These are phyloP conservation scores for Rhopilema esculentum DNA, from an alignment of 30 jellyfish, hydroid and myxozoan species.

Conservation along the genomic window DNA sequence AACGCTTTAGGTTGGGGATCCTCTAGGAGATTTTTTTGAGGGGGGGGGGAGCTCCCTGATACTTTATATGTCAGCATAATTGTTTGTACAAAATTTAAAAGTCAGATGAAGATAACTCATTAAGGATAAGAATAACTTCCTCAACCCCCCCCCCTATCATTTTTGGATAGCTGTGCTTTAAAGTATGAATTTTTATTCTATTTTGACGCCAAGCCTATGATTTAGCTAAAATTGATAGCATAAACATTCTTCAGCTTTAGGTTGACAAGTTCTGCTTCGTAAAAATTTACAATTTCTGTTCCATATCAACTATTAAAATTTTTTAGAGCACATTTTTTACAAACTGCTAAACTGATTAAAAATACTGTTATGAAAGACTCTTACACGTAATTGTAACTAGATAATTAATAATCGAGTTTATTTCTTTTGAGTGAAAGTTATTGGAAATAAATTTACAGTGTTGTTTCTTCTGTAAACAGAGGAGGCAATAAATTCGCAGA, in stretches of 20 bases:
- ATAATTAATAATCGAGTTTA: background rate
- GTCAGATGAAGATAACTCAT: background rate
- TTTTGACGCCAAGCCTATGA: background rate
- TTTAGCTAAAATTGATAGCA: background rate
- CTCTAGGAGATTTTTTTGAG: background rate
- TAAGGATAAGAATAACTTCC: background rate
- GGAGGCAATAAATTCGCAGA: slow-evolving; percentile 41
- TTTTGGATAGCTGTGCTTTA: background rate
- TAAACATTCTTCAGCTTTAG: background rate
- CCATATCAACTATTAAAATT: background rate
- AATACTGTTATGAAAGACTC: background rate
- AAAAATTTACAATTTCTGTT: background rate
- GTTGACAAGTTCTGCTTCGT: background rate
- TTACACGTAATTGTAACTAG: background rate
- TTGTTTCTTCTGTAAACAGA: background rate
- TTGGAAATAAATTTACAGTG: background rate
- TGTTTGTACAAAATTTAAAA: background rate
- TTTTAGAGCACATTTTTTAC: too few species aligned
- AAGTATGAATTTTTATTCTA: background rate
- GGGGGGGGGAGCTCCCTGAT: background rate
- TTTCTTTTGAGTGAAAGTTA: background rate
- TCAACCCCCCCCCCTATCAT: background rate
- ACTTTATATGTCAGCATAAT: background rate
- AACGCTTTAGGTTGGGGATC: background rate
- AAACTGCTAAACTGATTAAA: too few species aligned